Percentiles rank a stretch among this genome's conserved stretches.
Conservation (phyloP, 2,888 invertebrate species). For the Parapristionchus giblindavisi region DNA sequence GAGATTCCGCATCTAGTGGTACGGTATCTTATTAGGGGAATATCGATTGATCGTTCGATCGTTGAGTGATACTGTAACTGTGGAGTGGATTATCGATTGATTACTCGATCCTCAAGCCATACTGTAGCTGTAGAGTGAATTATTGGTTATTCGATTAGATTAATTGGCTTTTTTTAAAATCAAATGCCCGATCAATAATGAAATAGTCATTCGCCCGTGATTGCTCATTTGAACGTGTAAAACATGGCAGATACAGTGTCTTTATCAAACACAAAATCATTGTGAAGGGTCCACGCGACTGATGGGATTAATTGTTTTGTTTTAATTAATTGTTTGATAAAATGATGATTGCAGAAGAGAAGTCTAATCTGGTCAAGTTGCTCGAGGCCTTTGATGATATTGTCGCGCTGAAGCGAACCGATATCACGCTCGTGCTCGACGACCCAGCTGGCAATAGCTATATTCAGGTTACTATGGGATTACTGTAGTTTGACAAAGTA, state of each 20-base stretch:
- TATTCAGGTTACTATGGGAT: conserved; percentile 76
- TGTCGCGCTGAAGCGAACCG: conserved; percentile 24
- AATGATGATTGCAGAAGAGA: conserved; percentile 15
- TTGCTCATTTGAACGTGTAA: too few relatives aligned
- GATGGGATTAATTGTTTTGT: background rate
- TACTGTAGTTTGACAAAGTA: background rate
- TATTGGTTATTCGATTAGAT: background rate
- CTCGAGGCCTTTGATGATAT: conserved; percentile 31
- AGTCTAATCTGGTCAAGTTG: conserved; percentile 14
- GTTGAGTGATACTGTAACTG: too few relatives aligned
- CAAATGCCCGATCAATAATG: too few relatives aligned
- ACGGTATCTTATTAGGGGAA: background rate
- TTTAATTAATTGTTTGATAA: background rate
- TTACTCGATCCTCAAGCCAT: too few relatives aligned
- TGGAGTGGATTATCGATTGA: too few relatives aligned
- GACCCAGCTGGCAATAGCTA: conserved; percentile 98
- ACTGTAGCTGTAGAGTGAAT: too few relatives aligned
- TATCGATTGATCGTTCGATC: background rate
- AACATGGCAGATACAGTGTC: too few relatives aligned
- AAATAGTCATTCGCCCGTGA: too few relatives aligned
- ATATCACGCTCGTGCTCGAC: conserved; percentile 84
- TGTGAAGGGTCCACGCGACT: too few relatives aligned
- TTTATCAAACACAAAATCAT: too few relatives aligned
- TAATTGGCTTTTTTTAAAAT: background rate
- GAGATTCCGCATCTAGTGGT: conserved; percentile 57